A percentile compares a stretch with the other conserved stretches of the same genome.
Evolutionary conservation across 53 echinoderm and acorn worm genomes (phyloP).

Genomic region (Crossaster papposus): DNA sequence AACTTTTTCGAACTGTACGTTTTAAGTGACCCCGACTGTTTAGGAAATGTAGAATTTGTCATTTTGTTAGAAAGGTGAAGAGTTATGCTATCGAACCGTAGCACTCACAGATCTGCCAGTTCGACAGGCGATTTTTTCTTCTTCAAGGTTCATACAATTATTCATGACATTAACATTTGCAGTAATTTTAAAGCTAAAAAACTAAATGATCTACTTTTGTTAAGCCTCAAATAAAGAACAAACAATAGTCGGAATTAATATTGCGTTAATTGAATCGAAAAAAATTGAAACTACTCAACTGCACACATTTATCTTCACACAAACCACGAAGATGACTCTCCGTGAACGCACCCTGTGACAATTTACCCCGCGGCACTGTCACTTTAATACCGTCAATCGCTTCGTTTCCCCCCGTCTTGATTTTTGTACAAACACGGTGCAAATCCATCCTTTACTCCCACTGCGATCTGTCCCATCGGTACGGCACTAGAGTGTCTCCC

Average conservation of each 20-base stretch:
- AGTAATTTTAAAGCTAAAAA: no score
- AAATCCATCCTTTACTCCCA: constrained; percentile 16
- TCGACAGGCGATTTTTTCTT: no score
- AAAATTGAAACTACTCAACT: background rate
- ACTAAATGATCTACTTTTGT: no score
- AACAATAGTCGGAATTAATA: background rate
- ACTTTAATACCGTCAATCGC: constrained; percentile 18
- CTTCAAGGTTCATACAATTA: no score
- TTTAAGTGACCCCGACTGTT: no score
- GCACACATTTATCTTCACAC: background rate
- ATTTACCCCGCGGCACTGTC: background rate
- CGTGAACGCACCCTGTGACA: background rate
- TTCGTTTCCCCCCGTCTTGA: constrained; percentile 3
- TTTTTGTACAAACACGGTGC: constrained; percentile 29
- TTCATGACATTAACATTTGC: no score
- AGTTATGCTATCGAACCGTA: background rate
- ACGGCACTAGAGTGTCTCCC: background rate
- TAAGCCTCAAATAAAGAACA: no score
- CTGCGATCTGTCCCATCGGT: background rate
- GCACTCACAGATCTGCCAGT: no score
- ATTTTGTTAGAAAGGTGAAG: no score
- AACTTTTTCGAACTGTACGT: no score
- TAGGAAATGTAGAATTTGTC: no score
- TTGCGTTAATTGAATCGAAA: background rate
- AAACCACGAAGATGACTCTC: background rate